Conservation (phyloP, 2,888 invertebrate species). For the Brachyptera putata region DNA sequence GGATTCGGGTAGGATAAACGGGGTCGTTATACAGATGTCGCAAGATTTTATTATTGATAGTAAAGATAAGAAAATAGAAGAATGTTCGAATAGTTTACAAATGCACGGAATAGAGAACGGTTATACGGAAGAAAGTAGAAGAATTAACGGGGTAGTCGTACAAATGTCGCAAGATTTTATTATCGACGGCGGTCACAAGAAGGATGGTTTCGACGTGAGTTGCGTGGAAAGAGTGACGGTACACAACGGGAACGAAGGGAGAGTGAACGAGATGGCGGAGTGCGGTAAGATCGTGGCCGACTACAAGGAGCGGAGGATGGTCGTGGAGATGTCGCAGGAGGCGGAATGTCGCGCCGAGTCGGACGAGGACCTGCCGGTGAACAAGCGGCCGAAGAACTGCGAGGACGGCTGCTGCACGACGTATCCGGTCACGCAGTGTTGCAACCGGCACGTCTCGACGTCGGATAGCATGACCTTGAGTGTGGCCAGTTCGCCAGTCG, state of each 20-base stretch:
- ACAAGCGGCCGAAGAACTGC: conserved; percentile 31
- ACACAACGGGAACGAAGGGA: background rate
- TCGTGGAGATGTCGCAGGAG: background rate
- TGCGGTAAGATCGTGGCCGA: background rate
- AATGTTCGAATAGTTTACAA: background rate
- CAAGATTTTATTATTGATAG: background rate
- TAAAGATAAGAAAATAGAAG: background rate
- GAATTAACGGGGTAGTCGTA: background rate
- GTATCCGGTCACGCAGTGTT: conserved; percentile 41
- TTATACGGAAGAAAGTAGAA: background rate
- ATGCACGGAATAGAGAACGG: too few species aligned
- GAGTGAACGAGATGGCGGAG: background rate
- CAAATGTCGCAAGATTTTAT: background rate
- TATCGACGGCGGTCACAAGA: background rate
- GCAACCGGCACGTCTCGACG: conserved; percentile 34
- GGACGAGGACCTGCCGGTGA: conserved; percentile 26
- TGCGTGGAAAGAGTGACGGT: too few species aligned
- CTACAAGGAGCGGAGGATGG: background rate
- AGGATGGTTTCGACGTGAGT: background rate
- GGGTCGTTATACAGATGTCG: background rate
- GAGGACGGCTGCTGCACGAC: conserved; percentile 15
- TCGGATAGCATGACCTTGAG: background rate
- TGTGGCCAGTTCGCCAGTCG: background rate
- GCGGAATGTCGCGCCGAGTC: background rate
- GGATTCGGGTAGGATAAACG: background rate